Conservation (phyloP, 1,140 invertebrate genomes). For the Drosophila elegans region DNA sequence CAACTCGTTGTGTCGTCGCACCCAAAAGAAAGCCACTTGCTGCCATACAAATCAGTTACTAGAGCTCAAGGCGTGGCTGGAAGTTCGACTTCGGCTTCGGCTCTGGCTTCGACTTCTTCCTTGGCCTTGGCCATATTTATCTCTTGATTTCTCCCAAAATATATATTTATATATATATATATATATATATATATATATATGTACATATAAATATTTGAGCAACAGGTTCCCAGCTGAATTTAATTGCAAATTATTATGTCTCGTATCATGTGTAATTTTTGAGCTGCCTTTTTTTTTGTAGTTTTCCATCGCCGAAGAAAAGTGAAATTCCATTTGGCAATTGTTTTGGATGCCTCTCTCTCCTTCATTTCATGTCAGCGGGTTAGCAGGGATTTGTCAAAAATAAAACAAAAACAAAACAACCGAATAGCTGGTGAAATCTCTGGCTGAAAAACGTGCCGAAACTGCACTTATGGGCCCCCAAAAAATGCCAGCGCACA, state of each 20-base stretch:
- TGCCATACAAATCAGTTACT: constrained; percentile 47
- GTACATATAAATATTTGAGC: constrained; percentile 45
- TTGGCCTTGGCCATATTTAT: constrained; percentile 45
- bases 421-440: constrained; percentile 53
- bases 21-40: constrained; percentile 48
- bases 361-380: constrained; percentile 65
- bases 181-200: constrained; percentile 4
- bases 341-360: constrained; percentile 35
- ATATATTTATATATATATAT: constrained; percentile 10
- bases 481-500: constrained; percentile 36
- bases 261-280: constrained; percentile 54
- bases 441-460: constrained; percentile 46
- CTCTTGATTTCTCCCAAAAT: constrained; percentile 68
- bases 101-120: constrained; percentile 22
- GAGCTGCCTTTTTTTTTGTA: constrained; percentile 31
- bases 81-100: background rate
- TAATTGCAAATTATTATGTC: constrained; percentile 73
- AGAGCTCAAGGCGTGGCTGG: constrained; percentile 30
- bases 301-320: constrained; percentile 68
- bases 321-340: constrained; percentile 67
- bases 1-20: constrained; percentile 44
- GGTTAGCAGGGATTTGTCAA: constrained; percentile 77
- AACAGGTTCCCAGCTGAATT: constrained; percentile 63
- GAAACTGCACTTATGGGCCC: constrained; percentile 46
- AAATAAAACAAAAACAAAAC: constrained; percentile 22